These are phyloP conservation scores for Gymnoscelis rufifasciata DNA, from an alignment of 2,888 invertebrate species.

Conservation along the genomic window DNA sequence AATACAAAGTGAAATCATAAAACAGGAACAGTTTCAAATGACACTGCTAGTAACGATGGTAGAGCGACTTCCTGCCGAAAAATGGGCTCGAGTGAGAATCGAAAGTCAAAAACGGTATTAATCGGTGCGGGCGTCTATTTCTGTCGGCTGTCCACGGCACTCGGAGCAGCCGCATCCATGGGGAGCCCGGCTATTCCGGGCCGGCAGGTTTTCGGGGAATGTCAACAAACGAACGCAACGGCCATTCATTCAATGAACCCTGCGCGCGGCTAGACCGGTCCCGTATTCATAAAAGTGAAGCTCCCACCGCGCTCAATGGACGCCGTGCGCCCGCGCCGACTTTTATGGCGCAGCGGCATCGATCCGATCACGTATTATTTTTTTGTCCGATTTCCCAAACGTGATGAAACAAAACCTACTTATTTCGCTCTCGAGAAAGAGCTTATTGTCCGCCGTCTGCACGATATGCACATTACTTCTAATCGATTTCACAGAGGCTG, in stretches of 20 bases:
- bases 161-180: background rate
- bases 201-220: slow-evolving; percentile 78
- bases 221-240: slow-evolving; percentile 72
- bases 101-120: slow-evolving; percentile 63
- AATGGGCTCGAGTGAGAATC: slow-evolving; percentile 49
- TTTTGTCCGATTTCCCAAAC: slow-evolving; percentile 44
- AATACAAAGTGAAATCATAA: slow-evolving; percentile 19
- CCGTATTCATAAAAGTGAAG: slow-evolving; percentile 74
- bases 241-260: slow-evolving; percentile 76
- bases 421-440: slow-evolving; percentile 36
- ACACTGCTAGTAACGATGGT: slow-evolving; percentile 28
- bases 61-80: slow-evolving; percentile 45
- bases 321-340: slow-evolving; percentile 37
- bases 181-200: slow-evolving; percentile 68
- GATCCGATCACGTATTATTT: slow-evolving; percentile 53
- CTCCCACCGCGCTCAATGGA: slow-evolving; percentile 68
- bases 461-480: slow-evolving; percentile 40
- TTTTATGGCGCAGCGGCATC: slow-evolving; percentile 41
- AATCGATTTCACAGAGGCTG: slow-evolving; percentile 47
- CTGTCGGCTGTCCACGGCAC: slow-evolving; percentile 61
- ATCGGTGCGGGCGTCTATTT: slow-evolving; percentile 66
- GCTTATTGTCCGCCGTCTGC: slow-evolving; percentile 41
- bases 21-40: slow-evolving; percentile 25
- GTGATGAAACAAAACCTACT: slow-evolving; percentile 47
- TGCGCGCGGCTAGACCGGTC: slow-evolving; percentile 55